These are phyloP conservation scores for Cranoglanis bouderius DNA, from an alignment of 2,113 vertebrate genomes.

Conservation along the genomic window DNA sequence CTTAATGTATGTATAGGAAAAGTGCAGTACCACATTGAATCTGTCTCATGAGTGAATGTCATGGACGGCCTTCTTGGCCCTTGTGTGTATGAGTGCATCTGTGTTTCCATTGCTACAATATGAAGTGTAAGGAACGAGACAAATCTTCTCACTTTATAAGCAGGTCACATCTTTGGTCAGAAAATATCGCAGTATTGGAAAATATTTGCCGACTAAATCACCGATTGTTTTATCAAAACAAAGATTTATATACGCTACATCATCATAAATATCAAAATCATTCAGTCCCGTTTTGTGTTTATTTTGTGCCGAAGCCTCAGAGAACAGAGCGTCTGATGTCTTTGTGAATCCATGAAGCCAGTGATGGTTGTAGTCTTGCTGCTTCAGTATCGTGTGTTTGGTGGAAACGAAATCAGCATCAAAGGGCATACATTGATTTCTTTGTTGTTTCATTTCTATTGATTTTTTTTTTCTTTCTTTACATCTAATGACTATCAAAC, in stretches of 20 bases:
- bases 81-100: not conserved
- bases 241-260: conserved; percentile 8
- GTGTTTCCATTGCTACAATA: conserved; percentile 13
- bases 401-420: conserved; percentile 63
- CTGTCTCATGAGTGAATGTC: conserved; percentile 43
- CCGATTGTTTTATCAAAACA: not conserved
- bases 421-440: conserved; percentile 74
- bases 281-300: conserved; percentile 11
- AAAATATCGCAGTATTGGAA: conserved; percentile 15
- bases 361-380: conserved; percentile 45
- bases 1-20: conserved; percentile 48
- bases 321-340: conserved; percentile 12
- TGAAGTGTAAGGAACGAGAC: conserved; percentile 12
- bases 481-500: conserved; percentile 78
- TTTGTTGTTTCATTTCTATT: conserved; percentile 60
- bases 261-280: conserved; percentile 33
- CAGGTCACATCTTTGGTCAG: conserved; percentile 11
- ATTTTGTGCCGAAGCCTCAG: conserved; percentile 25
- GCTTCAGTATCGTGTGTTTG: conserved; percentile 45
- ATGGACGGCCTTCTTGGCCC: conserved; percentile 36
- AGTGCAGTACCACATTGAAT: conserved; percentile 43
- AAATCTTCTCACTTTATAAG: conserved; percentile 33
- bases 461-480: conserved; percentile 60
- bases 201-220: not conserved
- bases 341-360: conserved; percentile 29